These are phyloP conservation scores for Spea multiplicata DNA, from an alignment of 2,113 vertebrate species.

Conservation along the genomic window DNA sequence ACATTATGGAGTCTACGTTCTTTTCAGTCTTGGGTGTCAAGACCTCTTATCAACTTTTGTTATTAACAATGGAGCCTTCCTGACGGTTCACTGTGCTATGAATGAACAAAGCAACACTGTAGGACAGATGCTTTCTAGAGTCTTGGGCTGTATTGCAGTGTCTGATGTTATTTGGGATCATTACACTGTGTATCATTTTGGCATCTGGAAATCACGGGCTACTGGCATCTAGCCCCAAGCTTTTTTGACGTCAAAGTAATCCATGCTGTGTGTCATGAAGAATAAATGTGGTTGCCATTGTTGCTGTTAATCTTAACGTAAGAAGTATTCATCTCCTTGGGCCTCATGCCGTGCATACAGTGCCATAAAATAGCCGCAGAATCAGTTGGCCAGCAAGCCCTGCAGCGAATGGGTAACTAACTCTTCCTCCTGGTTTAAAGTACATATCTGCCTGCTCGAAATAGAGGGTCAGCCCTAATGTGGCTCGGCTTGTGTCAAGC, in stretches of 20 bases:
- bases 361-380: no score
- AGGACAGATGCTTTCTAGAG: neutral
- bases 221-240: neutral
- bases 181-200: neutral
- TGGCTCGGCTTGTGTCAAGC: neutral
- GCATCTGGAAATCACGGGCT: neutral
- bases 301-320: neutral
- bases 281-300: neutral
- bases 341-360: no score
- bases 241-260: neutral
- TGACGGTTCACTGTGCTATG: constrained; percentile 8
- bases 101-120: constrained; percentile 9
- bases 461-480: neutral
- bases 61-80: neutral
- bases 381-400: neutral
- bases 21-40: no score
- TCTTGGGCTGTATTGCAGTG: constrained; percentile 13
- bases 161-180: constrained; percentile 6
- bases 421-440: neutral
- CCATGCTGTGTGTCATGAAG: neutral
- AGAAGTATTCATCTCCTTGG: no score
- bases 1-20: no score
- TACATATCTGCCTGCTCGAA: constrained; percentile 1
- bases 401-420: neutral
- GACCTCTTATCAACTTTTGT: neutral